Percentiles rank a stretch among this genome's conserved stretches.
Evolutionary conservation across 2,113 vertebrate genomes (phyloP).

Genomic region (Chaetodon auriga): DNA sequence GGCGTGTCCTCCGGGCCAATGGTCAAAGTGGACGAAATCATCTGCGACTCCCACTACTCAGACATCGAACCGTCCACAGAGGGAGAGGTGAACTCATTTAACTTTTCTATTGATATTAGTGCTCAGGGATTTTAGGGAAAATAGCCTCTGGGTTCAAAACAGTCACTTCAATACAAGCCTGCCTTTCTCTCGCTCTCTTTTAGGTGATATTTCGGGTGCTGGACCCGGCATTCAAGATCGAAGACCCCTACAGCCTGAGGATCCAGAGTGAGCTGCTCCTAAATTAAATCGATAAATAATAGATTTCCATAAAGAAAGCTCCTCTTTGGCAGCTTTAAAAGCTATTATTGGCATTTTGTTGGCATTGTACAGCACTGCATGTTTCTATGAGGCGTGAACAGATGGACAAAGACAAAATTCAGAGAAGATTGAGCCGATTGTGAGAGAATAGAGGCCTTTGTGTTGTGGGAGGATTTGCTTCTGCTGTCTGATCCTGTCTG

Average conservation of each 20-base stretch:
- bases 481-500: too few species aligned
- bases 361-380: too few species aligned
- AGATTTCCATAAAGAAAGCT: not conserved
- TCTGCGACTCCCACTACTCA: conserved; percentile 95
- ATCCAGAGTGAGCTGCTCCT: conserved; percentile 89
- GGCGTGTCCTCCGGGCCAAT: conserved; percentile 88
- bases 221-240: conserved; percentile 93
- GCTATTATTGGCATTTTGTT: too few species aligned
- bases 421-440: too few species aligned
- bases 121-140: not conserved
- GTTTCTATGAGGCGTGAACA: too few species aligned
- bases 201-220: conserved; percentile 95
- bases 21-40: conserved; percentile 92
- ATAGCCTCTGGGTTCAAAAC: not conserved
- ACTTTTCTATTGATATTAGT: too few species aligned
- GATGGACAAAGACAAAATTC: too few species aligned
- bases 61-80: conserved; percentile 95
- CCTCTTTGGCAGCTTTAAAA: not conserved
- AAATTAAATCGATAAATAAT: not conserved
- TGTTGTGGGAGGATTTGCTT: too few species aligned
- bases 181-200: not conserved
- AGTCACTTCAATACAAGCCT: too few species aligned
- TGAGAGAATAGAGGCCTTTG: too few species aligned
- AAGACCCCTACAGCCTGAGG: conserved; percentile 93
- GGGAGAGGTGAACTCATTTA: conserved; percentile 88